Base-by-base conservation (phyloP, 2,888 invertebrate genomes). In the Dusona sp. region DNA sequence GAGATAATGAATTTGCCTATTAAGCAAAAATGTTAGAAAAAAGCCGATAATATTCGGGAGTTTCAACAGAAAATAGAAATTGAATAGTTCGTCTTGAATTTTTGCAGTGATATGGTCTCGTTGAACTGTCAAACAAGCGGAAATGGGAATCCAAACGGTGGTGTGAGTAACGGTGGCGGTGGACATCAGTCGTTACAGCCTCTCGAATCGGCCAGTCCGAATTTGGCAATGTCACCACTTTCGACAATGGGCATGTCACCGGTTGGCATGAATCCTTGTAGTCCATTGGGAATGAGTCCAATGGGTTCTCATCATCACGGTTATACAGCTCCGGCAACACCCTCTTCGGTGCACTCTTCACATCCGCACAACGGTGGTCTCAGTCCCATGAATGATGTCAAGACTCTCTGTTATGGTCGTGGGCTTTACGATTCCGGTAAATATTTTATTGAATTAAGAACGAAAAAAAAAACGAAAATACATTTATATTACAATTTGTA, bases 211-310 rank as follows among this genome's bases (percentile, higher is more conserved):
- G 91, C 90, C 33, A 93, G 93, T 84, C 92, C 94, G 22, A 93
- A 92, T 87, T 88, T 93, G 11, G 92, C 93, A 6, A 93, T 94
- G 90, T 93, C 94, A 25, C 94, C 94, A 36, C 84, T 93, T 16
- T 92, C 93, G 48, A 92, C 93, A 65, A 92, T 94, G 92, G 93
- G 93, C 16, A 93, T 94, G 91, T 93, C 94, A 0, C 92, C 94
- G 64, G 92, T 92, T 3, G 92, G 89, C 6, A 90, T 92, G 88
- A 92, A 92, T 70, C 91, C 92, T 25, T 93, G 93, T 84, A 93
- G 93, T 84, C 92, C 93, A 16, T 91, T 93, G 90, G 92, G 93
- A 13, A 92, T 93, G 92, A 92, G 93, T 72, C 92, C 93, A n/a
- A 93, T 93, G 93, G 92, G 91, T 13, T 89, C 91, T n/a, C 93